These are phyloP conservation scores for Poeciliopsis infans DNA, from an alignment of 2,797 vertebrate genomes.

Conservation along the genomic window DNA sequence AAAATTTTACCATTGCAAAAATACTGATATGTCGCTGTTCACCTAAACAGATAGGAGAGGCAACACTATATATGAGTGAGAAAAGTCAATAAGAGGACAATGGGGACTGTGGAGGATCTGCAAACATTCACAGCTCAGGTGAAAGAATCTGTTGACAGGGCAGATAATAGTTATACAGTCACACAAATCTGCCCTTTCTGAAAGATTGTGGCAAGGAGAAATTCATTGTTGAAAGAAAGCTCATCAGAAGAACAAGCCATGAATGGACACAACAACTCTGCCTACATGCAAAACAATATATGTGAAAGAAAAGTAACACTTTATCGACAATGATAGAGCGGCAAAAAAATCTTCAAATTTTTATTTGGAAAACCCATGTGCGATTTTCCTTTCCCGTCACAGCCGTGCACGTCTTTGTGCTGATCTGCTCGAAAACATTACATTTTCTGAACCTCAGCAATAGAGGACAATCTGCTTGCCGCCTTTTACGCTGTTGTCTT, in stretches of 20 bases:
- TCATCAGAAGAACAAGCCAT: not conserved
- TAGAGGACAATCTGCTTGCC: conserved; percentile 18
- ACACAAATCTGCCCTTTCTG: not conserved
- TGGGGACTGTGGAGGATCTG: not conserved
- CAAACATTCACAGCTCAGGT: not conserved
- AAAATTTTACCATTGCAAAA: not conserved
- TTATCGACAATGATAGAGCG: not conserved
- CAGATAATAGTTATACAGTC: not conserved
- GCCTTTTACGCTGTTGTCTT: conserved; percentile 25
- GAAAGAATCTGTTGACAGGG: not conserved
- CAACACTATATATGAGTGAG: not conserved
- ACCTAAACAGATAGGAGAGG: not conserved
- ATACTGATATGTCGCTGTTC: not conserved
- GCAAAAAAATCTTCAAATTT: not conserved
- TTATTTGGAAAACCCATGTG: not conserved
- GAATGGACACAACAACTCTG: not conserved
- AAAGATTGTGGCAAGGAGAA: not conserved
- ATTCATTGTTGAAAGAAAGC: not conserved
- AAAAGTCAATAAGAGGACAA: not conserved
- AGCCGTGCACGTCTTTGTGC: not conserved
- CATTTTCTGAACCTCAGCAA: conserved; percentile 8
- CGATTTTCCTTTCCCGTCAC: not conserved
- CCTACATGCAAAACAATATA: not conserved
- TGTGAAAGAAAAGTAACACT: not conserved
- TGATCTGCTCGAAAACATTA: not conserved